These are phyloP conservation scores for Anoplolepis gracilipes DNA, from an alignment of 1,140 invertebrate genomes.

Conservation along the genomic window DNA sequence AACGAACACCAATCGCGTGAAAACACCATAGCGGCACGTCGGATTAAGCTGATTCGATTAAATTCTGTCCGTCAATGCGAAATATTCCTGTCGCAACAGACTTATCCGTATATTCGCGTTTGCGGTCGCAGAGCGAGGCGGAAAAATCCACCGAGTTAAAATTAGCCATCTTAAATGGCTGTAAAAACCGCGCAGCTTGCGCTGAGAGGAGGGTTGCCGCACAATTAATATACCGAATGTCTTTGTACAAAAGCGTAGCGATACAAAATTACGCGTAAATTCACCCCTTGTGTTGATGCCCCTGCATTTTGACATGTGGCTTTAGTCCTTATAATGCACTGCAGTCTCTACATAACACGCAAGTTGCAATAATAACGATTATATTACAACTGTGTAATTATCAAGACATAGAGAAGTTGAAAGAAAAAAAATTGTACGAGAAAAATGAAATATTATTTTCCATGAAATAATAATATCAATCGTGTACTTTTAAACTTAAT, in stretches of 20 bases:
- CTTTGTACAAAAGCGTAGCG: slow-evolving; percentile 10
- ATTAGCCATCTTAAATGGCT: slow-evolving; percentile 30
- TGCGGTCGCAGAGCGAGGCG: slow-evolving; percentile 11
- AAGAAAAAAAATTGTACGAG: not conserved
- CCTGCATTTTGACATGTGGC: not conserved
- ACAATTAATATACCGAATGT: slow-evolving; percentile 6
- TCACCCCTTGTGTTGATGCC: not conserved
- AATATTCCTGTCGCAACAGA: slow-evolving; percentile 2
- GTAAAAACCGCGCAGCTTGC: slow-evolving; percentile 16
- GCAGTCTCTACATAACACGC: not conserved
- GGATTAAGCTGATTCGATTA: slow-evolving; percentile 43
- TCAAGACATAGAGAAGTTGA: not conserved
- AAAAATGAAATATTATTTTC: no score
- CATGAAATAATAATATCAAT: not conserved
- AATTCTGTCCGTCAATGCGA: slow-evolving; percentile 12
- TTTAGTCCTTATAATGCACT: not conserved
- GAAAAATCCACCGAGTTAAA: slow-evolving; percentile 18
- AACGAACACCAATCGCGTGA: not conserved
- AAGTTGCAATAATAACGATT: not conserved
- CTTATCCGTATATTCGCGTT: not conserved
- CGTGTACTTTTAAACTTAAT: not conserved
- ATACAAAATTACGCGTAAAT: not conserved
- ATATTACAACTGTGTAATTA: not conserved
- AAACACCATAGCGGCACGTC: not conserved
- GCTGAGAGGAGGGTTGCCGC: not conserved